Evolutionary conservation across 1,140 invertebrate genomes (phyloP).

Genomic region (Steinernema khuongi): DNA sequence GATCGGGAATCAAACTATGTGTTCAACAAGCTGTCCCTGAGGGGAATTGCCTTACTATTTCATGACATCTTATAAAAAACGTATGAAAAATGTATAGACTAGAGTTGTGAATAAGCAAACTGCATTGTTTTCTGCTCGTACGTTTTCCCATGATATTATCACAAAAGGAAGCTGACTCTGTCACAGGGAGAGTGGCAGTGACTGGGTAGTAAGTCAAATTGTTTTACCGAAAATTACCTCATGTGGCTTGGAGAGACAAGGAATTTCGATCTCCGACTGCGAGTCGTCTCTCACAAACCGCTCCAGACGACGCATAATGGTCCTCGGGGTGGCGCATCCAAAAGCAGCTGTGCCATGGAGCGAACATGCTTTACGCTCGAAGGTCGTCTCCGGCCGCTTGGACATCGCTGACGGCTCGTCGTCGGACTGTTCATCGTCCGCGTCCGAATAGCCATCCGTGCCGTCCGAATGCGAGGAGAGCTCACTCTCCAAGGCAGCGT

Average conservation of each 20-base stretch:
- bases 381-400: not conserved
- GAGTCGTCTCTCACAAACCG: not conserved
- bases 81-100: too few species aligned
- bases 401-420: not conserved
- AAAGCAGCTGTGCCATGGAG: not conserved
- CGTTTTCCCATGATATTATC: too few species aligned
- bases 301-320: not conserved
- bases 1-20: too few species aligned
- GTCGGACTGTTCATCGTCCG: slow-evolving; percentile 4
- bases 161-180: too few species aligned
- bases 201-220: not conserved
- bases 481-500: not conserved
- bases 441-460: not conserved
- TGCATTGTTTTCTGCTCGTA: too few species aligned
- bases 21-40: too few species aligned
- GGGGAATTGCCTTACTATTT: too few species aligned
- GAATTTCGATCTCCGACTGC: slow-evolving; percentile 2
- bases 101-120: too few species aligned
- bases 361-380: not conserved
- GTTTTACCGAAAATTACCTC: not conserved
- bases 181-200: too few species aligned
- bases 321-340: not conserved
- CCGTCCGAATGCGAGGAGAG: not conserved
- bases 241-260: not conserved
- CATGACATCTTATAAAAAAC: too few species aligned